phyloP scores from a whole-genome alignment of 2,113 vertebrate genomes.

The Caretta caretta region DNA sequence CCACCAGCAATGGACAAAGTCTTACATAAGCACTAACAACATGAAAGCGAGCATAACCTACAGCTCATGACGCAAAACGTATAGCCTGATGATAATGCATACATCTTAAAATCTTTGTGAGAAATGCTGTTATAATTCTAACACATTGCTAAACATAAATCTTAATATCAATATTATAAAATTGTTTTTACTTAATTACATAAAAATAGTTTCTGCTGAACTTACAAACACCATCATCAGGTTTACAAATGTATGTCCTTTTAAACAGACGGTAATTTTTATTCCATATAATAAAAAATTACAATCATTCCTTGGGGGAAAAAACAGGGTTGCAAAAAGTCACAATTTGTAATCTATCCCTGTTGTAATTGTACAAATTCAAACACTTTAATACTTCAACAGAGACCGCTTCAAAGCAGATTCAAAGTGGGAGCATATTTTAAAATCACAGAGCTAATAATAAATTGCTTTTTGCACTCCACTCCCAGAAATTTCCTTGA shows the following conservation, averaged over 20 bases:
- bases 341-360: constrained; percentile 69
- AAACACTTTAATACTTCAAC: constrained; percentile 62
- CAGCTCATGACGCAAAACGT: background rate
- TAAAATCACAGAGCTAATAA: constrained; percentile 65
- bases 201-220: background rate
- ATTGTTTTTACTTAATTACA: background rate
- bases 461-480: constrained; percentile 62
- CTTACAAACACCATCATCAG: background rate
- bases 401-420: constrained; percentile 61
- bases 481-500: constrained; percentile 59
- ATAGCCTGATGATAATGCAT: background rate
- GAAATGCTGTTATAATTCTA: background rate
- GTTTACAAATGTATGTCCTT: constrained; percentile 3
- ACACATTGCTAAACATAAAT: constrained; percentile 15
- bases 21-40: background rate
- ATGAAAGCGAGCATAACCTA: background rate
- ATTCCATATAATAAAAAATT: constrained; percentile 49
- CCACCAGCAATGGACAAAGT: background rate
- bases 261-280: constrained; percentile 38
- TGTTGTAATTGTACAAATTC: constrained; percentile 55
- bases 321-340: constrained; percentile 20
- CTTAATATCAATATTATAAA: constrained; percentile 11
- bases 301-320: background rate
- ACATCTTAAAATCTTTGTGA: background rate
- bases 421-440: constrained; percentile 55